phyloP scores from a whole-genome alignment of 2,797 vertebrate genomes.

The Oreochromis mossambicus region DNA sequence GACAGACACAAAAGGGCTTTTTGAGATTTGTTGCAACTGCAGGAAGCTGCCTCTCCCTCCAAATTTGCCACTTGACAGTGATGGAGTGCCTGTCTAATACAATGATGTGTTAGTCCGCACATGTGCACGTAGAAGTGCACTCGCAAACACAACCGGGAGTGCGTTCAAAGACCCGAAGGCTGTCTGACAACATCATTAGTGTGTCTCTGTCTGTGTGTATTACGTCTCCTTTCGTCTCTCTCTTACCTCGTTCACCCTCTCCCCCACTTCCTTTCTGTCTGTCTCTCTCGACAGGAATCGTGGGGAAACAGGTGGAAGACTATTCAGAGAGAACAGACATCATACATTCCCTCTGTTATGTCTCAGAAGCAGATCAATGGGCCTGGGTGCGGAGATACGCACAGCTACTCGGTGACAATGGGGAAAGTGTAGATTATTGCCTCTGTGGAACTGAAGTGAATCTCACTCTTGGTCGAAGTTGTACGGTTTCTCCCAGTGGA shows the following conservation, averaged over 20 bases:
- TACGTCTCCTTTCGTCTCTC: constrained; percentile 42
- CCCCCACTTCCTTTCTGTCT: constrained; percentile 7
- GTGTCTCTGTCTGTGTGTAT: constrained; percentile 59
- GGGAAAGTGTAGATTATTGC: constrained; percentile 27
- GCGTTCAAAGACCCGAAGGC: constrained; percentile 64
- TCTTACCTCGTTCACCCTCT: constrained; percentile 27
- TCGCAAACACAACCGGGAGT: constrained; percentile 57
- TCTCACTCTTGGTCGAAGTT: background rate
- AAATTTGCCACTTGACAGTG: constrained; percentile 76
- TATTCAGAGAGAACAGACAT: constrained; percentile 37
- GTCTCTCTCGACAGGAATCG: constrained; percentile 41
- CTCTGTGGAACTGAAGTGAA: constrained; percentile 18
- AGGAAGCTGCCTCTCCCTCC: constrained; percentile 68
- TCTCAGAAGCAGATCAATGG: constrained; percentile 54
- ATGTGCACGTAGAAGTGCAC: constrained; percentile 14
- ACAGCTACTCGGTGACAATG: constrained; percentile 15
- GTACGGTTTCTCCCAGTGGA: constrained; percentile 9
- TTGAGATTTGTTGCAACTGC: constrained; percentile 69
- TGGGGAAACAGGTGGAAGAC: constrained; percentile 55
- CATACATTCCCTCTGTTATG: constrained; percentile 17
- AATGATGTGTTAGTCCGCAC: constrained; percentile 46
- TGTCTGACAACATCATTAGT: constrained; percentile 75
- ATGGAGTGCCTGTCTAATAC: constrained; percentile 69
- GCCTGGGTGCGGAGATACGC: constrained; percentile 17
- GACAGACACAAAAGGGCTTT: constrained; percentile 72